Base-by-base conservation (phyloP, 92 coral and sea anemone species). In the Siderastrea radians region DNA sequence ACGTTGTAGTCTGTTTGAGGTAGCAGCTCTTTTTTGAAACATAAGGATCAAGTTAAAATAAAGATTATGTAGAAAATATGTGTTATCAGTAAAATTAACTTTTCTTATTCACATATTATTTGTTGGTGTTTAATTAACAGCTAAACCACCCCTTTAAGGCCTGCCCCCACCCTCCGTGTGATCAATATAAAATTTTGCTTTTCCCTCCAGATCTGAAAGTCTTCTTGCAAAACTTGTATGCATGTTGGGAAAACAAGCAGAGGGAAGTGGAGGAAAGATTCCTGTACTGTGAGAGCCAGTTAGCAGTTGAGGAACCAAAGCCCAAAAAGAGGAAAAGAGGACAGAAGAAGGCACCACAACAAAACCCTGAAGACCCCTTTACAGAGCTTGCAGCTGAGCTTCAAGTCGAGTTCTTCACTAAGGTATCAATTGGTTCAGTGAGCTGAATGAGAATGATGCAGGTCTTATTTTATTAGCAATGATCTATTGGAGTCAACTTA, bases 351-450 rank as follows among this genome's bases (percentile, higher is more conserved):
- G 38, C 19, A 19, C 17, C 11, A n/a, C 46, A 54, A 47, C 54
- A 43, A 68, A 17, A 65, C 55, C 38, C 62, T 58, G 62, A 66
- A n/a, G n/a, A n/a, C 10, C 50, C 84, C 62, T 82, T 82, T 72
- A 68, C 79, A 54, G 60, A 69, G 13, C 70, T 12, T 82, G 79
- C 79, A 69, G 68, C 79, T 17, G 51, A 70, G 11, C 86, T 82
- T 69, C 86, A 82, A 82, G 70, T 82, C 54, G 79, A 82, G 61
- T 69, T 82, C 9, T 82, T 70, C 17, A n/a, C n/a, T n/a, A n/a
- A n/a, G n/a, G n/a, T 78, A 48, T 19, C 60, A 79, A 79, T 62
- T 73, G 64, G 65, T 48, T 57, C 68, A 13, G 19, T 45, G 54
- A 75, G 62, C 51, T 17, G 16, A 75, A 16, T 55, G 59, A 75